Evolutionary conservation across 2,888 invertebrate species (phyloP).

Genomic region (Cheilosia urbana): DNA sequence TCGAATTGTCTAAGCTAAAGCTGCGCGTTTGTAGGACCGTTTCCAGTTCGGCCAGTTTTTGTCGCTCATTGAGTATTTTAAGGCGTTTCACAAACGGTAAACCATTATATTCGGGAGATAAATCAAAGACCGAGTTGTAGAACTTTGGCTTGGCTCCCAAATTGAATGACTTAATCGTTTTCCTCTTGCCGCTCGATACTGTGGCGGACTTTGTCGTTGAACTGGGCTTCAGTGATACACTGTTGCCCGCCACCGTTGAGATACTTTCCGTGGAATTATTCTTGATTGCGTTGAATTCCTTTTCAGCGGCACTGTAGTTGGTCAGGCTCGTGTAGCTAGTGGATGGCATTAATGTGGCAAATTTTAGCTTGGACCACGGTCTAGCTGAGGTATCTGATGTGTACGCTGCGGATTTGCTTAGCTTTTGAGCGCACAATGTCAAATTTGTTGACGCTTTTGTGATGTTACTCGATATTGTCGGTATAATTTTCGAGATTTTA

Average conservation of each 20-base stretch:
- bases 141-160: conserved; percentile 85
- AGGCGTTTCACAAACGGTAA: conserved; percentile 94
- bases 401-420: conserved; percentile 77
- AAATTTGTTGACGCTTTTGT: conserved; percentile 77
- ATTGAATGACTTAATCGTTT: conserved; percentile 62
- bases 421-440: conserved; percentile 63
- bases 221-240: conserved; percentile 35
- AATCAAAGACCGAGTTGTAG: conserved; percentile 93
- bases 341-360: conserved; percentile 85
- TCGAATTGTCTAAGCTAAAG: conserved; percentile 91
- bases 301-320: conserved; percentile 81
- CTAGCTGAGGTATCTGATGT: conserved; percentile 84
- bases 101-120: conserved; percentile 94
- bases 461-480: conserved; percentile 78
- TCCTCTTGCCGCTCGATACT: conserved; percentile 43
- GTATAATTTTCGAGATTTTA: conserved; percentile 80
- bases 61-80: conserved; percentile 94
- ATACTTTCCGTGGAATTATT: conserved; percentile 80
- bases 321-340: conserved; percentile 82
- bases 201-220: neutral
- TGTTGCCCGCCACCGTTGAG: conserved; percentile 61
- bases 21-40: conserved; percentile 90
- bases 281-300: conserved; percentile 78
- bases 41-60: conserved; percentile 93
- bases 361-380: conserved; percentile 91